Percentiles rank a stretch among this genome's conserved stretches.
Evolutionary conservation across 2,888 invertebrate genomes (phyloP).

Genomic region (Morpho deidamia): DNA sequence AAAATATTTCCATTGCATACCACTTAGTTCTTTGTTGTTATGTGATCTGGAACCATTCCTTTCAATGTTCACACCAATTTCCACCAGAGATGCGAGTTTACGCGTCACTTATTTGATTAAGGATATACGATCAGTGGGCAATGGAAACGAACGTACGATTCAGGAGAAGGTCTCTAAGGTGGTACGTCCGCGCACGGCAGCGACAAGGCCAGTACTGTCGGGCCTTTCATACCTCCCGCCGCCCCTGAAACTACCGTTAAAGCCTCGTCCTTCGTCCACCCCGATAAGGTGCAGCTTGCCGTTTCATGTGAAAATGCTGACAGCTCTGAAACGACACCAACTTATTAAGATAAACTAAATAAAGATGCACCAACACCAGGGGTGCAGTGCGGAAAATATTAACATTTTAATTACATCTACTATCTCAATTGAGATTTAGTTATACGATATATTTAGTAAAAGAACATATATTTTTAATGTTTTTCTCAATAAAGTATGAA

Average conservation of each 20-base stretch:
- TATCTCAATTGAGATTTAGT: neutral
- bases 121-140: constrained; percentile 29
- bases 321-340: constrained; percentile 47
- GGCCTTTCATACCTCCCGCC: constrained; percentile 46
- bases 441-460: neutral
- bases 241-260: constrained; percentile 48
- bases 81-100: constrained; percentile 55
- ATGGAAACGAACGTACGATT: constrained; percentile 32
- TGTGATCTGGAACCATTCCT: constrained; percentile 42
- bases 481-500: too few species aligned
- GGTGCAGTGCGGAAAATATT: neutral
- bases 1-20: constrained; percentile 40
- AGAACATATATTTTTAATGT: neutral
- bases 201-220: constrained; percentile 64
- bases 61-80: constrained; percentile 34
- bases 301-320: constrained; percentile 52
- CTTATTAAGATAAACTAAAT: constrained; percentile 72
- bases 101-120: constrained; percentile 67
- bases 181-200: constrained; percentile 58
- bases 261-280: constrained; percentile 46
- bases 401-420: neutral
- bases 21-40: constrained; percentile 41
- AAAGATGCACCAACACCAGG: constrained; percentile 45
- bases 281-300: constrained; percentile 54
- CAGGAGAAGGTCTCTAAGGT: constrained; percentile 22